Evolutionary conservation across 1,140 invertebrate genomes (phyloP), one percentile per base, ranked within the genome.

Genomic region (Solen grandis): DNA sequence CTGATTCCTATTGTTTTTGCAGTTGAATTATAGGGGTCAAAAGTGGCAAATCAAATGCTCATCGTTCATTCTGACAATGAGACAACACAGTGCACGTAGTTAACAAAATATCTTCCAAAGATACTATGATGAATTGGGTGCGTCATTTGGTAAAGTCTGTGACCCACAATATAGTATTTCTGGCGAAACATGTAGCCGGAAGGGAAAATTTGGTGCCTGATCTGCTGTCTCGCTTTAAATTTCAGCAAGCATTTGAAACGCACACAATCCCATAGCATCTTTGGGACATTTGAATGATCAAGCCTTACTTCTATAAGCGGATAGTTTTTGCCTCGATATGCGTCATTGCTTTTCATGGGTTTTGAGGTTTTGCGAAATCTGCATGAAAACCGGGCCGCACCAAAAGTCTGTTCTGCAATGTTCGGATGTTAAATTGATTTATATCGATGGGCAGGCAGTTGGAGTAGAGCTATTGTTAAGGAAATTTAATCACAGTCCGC

Each of bases 1-100:
- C 33, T 82, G 22, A 69, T 82, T 50, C 74, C 81, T 13, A 78
- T 75, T 22, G 52, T 76, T 22, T 25, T 82, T n/a, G 80, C 70
- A 22, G 38, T 69, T 27, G 73, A 82, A 55, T 3, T 63, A 2
- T 76, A 73, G 80, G 70, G 72, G 14, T 14, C 57, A 19, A 60
- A 70, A 19, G n/a, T 82, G 31, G 22, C 22, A 54, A 82, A 82
- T 62, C 50, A 74, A 25, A 50, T 25, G 16, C 35, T 82, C 1
- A 41, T 62, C 8, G 62, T 78, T 25, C 38, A 63, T 33, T 63
- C 59, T 54, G 73, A 82, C 57, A 82, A 82, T 78, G 33, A 46
- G 29, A 25, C 62, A 55, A n/a, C 8, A 55, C 76, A 46, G 74
- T 78, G n/a, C 36, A 36, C 22, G 52, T 82, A 35, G 36, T 70